Percentiles rank a stretch among this genome's conserved stretches.
phyloP scores from a whole-genome alignment of 2,113 vertebrate genomes.

The Sisor rabdophorus region DNA sequence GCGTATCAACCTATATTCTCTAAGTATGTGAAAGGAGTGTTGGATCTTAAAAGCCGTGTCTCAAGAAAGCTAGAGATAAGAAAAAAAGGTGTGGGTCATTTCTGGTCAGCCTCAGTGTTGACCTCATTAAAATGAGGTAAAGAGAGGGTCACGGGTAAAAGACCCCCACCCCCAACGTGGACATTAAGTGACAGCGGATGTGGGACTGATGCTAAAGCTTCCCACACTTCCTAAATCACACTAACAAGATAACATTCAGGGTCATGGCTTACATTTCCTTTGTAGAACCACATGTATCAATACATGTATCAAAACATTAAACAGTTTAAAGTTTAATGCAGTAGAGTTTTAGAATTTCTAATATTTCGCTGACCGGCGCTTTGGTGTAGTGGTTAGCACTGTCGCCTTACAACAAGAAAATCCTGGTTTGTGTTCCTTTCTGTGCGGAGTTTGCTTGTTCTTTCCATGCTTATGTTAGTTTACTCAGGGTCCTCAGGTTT shows the following conservation, averaged over 20 bases:
- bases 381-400: too few species aligned
- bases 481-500: too few species aligned
- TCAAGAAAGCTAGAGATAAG: slow-evolving; percentile 35
- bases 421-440: too few species aligned
- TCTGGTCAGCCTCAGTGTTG: slow-evolving; percentile 34
- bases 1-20: background rate
- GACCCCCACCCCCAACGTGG: background rate
- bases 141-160: background rate
- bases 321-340: background rate
- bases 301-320: too few species aligned
- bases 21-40: background rate
- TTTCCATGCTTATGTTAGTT: too few species aligned
- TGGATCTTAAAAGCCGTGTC: slow-evolving; percentile 10
- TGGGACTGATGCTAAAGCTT: slow-evolving; percentile 25
- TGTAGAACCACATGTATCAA: background rate
- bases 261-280: background rate
- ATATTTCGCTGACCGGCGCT: too few species aligned
- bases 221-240: slow-evolving; percentile 33
- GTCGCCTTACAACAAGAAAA: too few species aligned
- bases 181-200: slow-evolving; percentile 23
- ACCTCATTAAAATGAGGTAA: slow-evolving; percentile 29
- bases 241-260: slow-evolving; percentile 28
- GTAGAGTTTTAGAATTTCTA: background rate
- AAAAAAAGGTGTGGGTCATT: slow-evolving; percentile 24
- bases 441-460: too few species aligned